These are phyloP conservation scores for Phylloscopus whistleri DNA, from an alignment of 2,113 vertebrate species.

Conservation along the genomic window DNA sequence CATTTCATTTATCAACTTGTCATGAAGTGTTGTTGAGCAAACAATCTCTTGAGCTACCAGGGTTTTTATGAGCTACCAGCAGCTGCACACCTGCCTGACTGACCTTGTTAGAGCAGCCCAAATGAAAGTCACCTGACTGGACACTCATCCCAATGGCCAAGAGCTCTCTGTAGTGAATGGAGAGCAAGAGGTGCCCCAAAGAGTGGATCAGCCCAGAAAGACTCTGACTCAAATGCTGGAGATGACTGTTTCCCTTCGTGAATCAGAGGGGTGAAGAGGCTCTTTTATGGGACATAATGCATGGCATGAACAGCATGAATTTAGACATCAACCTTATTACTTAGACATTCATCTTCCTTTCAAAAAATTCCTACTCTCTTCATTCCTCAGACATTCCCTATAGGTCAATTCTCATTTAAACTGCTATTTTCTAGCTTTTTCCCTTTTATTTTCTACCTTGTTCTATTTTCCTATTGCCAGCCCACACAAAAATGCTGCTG, in stretches of 20 bases:
- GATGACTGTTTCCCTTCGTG: background rate
- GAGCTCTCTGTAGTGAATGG: background rate
- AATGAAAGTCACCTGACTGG: background rate
- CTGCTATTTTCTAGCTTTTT: background rate
- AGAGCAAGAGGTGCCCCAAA: background rate
- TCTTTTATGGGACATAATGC: background rate
- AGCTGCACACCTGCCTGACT: background rate
- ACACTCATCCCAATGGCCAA: fast-evolving
- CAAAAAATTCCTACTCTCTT: background rate
- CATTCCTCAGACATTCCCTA: background rate
- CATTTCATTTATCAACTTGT: background rate
- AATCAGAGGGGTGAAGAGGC: background rate
- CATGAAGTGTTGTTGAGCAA: background rate
- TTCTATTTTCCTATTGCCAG: background rate
- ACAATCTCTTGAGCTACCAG: background rate
- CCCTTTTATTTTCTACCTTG: background rate
- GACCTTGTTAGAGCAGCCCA: background rate
- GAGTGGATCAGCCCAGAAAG: background rate
- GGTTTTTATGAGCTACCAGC: background rate
- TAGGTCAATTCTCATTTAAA: background rate
- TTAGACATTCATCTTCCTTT: background rate
- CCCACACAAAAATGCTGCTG: background rate
- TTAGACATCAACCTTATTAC: background rate
- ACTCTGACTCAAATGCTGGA: background rate
- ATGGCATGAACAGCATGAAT: background rate